A percentile compares a stretch with the other conserved stretches of the same genome.
These are phyloP conservation scores for Tipula vernalis DNA, from an alignment of 2,888 invertebrate species.

Conservation along the genomic window DNA sequence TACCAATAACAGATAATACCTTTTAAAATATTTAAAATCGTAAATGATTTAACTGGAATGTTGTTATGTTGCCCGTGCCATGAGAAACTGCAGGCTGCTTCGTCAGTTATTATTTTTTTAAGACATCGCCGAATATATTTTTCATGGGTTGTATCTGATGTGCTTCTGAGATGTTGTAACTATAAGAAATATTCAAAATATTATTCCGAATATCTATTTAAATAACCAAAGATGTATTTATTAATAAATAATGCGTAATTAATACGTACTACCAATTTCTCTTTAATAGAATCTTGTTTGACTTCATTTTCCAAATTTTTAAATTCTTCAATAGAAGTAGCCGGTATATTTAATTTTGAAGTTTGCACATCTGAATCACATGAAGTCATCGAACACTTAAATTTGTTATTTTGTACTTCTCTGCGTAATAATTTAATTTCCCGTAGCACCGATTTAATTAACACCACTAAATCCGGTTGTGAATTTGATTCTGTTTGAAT, in stretches of 20 bases:
- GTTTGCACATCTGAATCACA: no score
- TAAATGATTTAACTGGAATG: constrained; percentile 12
- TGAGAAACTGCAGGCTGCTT: constrained; percentile 14
- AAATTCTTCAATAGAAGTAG: background rate
- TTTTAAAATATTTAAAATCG: constrained; percentile 13
- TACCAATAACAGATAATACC: background rate
- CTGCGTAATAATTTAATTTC: background rate
- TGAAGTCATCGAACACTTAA: background rate
- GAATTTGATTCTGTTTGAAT: background rate
- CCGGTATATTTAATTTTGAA: background rate
- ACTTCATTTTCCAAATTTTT: background rate
- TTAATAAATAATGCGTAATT: background rate
- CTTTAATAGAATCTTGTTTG: background rate
- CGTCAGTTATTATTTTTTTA: constrained; percentile 12
- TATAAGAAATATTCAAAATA: background rate
- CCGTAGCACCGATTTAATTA: background rate
- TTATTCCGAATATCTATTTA: background rate
- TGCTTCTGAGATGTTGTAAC: background rate
- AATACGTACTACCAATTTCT: background rate
- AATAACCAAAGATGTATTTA: no score
- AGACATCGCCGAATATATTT: background rate
- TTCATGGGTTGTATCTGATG: background rate
- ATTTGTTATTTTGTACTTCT: background rate
- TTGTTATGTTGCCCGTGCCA: constrained; percentile 12
- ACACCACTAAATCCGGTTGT: background rate